Evolutionary conservation across 2,797 vertebrate genomes (phyloP), one percentile per base, ranked within the genome.

Genomic region (Sebastes minor): DNA sequence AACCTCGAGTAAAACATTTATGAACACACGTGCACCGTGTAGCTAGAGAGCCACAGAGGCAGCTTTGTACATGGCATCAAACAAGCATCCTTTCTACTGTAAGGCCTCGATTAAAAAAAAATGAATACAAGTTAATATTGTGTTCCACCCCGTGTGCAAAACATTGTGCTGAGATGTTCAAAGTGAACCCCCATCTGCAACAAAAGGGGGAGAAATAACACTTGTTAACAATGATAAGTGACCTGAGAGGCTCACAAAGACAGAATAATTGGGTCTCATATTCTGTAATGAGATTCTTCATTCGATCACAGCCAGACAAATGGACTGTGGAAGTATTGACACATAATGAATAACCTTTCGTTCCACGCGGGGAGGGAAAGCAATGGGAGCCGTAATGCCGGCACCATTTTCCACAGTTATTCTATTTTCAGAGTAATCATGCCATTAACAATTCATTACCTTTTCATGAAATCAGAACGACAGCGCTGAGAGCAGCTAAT

Each of bases 361-460:
- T 90, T 88, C 78, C 64, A 80, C 3, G n/a, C 71, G 23, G 28
- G 76, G 73, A 77, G 70, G 59, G 64, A 83, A 81, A 66, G 87
- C 71, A 68, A 68, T 18, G 71, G 79, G 57, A 82, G 76, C 70
- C 74, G 71, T 90, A 82, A 90, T 32, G 66, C 78, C 70, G 22
- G 59, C 42, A 30, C 78, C 88, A 80, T 86, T 91, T 83, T 77
- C 84, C 79, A 83, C 63, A 66, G 85, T 86, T 89, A 85, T 89
- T 81, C 89, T 88, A 84, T 90, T 91, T 71, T 86, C 89, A 86
- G 76, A 84, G 82, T 85, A 91, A 91, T 88, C 86, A 82, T 64
- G 23, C 57, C 87, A 91, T 94, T 92, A 91, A 90, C 88, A 87
- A 92, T 73, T 91, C 92, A 93, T 94, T 90, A 89, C 89, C 88